Conservation (phyloP, 2,797 vertebrate species). For the Enteromius mattozi region DNA sequence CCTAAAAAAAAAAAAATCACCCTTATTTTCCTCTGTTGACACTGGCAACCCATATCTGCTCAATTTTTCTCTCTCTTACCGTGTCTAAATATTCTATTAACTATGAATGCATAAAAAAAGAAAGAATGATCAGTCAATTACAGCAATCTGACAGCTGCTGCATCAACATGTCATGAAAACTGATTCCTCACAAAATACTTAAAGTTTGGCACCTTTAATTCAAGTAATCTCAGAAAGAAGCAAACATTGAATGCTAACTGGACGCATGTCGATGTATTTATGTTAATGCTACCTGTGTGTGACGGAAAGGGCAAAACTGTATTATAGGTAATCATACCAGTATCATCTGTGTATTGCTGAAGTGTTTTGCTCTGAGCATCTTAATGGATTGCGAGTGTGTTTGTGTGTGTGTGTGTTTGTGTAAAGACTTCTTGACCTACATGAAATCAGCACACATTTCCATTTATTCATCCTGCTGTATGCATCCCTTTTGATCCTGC, state of each 20-base stretch:
- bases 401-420: slow-evolving; percentile 22
- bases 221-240: slow-evolving; percentile 8
- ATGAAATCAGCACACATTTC: slow-evolving; percentile 48
- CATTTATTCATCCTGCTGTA: slow-evolving; percentile 54
- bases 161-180: neutral
- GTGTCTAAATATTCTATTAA: neutral
- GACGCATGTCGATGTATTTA: slow-evolving; percentile 8
- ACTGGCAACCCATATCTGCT: neutral
- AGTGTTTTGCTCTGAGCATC: slow-evolving; percentile 23
- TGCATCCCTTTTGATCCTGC: slow-evolving; percentile 51
- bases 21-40: neutral
- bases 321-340: slow-evolving; percentile 27
- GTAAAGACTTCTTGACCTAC: slow-evolving; percentile 56
- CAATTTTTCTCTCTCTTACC: neutral
- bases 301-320: slow-evolving; percentile 9
- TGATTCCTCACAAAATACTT: slow-evolving; percentile 16
- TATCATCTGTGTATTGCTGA: slow-evolving; percentile 11
- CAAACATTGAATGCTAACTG: slow-evolving; percentile 5
- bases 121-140: slow-evolving; percentile 21
- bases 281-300: slow-evolving; percentile 19
- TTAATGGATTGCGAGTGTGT: slow-evolving; percentile 39
- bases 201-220: slow-evolving; percentile 34
- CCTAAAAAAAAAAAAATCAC: too few species aligned
- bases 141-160: neutral
- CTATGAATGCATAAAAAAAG: neutral